Evolutionary conservation across 2,113 vertebrate genomes (phyloP), one percentile per base, ranked within the genome.

Genomic region (Poeciliopsis retropinna): DNA sequence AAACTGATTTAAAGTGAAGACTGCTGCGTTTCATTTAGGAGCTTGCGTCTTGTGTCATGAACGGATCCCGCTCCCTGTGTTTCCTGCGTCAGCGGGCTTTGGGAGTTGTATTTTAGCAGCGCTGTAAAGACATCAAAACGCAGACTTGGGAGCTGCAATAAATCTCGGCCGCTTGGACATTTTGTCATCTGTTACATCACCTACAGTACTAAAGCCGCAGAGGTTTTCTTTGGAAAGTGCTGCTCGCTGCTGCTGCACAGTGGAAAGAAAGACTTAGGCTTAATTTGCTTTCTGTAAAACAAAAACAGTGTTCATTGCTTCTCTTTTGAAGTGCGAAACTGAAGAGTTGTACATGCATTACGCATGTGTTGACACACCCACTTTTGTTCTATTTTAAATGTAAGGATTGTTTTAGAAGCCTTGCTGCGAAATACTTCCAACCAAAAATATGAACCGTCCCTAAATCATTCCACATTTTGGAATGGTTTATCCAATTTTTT

Each of bases 141-240:
- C 75, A 0, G 31, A 71, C 76, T 79, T 44, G 79, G 87, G 87
- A 91, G 77, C 72, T 44, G 85, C 87, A 57, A 85, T 94, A 91
- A 94, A 94, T 94, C 83, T 85, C 69, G 31, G 80, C 75, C 69
- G 12, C 90, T 92, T 90, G 84, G 89, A 91, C 57, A 62, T 82
- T 89, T 82, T 90, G 86, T 92, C 86, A 87, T 90, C 82, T 82
- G 84, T 94, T 93, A 93, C 91, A 89, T 93, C 91, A 93, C 88
- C 89, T 89, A 28, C 15, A 17, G 44, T 22, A 75, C 73, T 44
- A 25, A 87, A 81, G 79, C 85, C 85, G 88, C 85, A 94, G 91
- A 93, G 86, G 81, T 86, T 89, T 72, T 84, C 85, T 87, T 91
- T 91, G 71, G 81, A 89, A 86, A 84, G 73, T 62, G 3, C 80